These are phyloP conservation scores for Aramus guarauna DNA, from an alignment of 2,113 vertebrate species.

Conservation along the genomic window DNA sequence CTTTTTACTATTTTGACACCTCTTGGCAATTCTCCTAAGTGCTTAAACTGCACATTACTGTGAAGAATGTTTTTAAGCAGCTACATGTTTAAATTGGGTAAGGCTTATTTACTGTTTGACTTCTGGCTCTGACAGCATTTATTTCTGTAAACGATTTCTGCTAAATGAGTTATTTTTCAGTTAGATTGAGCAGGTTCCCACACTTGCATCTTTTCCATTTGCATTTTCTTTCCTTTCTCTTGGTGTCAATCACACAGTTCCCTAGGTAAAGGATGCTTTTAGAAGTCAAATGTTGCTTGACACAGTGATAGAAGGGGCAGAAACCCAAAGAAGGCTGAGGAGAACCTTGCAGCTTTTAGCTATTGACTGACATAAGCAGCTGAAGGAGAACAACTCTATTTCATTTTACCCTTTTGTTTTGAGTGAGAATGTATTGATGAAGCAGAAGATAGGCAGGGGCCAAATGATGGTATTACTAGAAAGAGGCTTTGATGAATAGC, in stretches of 20 bases:
- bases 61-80: constrained; percentile 40
- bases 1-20: constrained; percentile 58
- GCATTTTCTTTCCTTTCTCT: neutral
- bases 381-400: neutral
- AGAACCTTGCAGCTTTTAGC: neutral
- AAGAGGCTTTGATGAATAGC: neutral
- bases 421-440: too few species aligned
- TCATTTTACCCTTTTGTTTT: neutral
- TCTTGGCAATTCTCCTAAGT: constrained; percentile 53
- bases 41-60: constrained; percentile 34
- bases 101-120: constrained; percentile 58
- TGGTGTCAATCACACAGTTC: neutral
- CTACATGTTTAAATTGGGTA: constrained; percentile 27
- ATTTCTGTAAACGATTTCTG: constrained; percentile 22
- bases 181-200: neutral
- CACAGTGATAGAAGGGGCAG: neutral
- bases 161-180: constrained; percentile 48
- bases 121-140: constrained; percentile 50
- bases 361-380: neutral
- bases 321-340: neutral
- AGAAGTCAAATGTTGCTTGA: neutral
- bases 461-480: neutral
- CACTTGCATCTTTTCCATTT: neutral
- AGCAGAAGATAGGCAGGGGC: neutral
- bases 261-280: neutral